phyloP scores from a whole-genome alignment of 2,797 vertebrate genomes.

The Lophius americanus region DNA sequence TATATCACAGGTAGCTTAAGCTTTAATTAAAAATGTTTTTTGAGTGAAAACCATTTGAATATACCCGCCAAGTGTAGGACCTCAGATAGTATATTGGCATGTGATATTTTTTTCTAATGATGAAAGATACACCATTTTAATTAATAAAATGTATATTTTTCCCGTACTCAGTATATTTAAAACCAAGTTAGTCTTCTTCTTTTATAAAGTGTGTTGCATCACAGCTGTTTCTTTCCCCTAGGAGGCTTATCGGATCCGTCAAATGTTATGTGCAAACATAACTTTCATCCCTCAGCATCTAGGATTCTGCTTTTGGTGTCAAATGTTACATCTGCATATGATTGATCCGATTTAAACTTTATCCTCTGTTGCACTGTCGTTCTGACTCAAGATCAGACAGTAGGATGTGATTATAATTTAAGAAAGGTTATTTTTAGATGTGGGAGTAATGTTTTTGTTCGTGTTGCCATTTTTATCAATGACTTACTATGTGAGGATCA shows the following conservation, averaged over 20 bases:
- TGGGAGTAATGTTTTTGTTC: slow-evolving; percentile 29
- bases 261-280: slow-evolving; percentile 81
- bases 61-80: not conserved
- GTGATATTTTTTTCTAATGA: not conserved
- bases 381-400: slow-evolving; percentile 71
- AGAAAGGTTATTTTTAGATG: slow-evolving; percentile 63
- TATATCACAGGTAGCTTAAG: not conserved
- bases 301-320: slow-evolving; percentile 77
- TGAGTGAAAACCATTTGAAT: not conserved
- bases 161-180: slow-evolving; percentile 27
- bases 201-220: slow-evolving; percentile 46
- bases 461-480: slow-evolving; percentile 40
- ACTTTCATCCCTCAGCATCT: slow-evolving; percentile 78
- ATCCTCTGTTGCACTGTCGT: slow-evolving; percentile 64
- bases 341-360: slow-evolving; percentile 82
- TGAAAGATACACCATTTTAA: not conserved
- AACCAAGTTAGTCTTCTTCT: slow-evolving; percentile 6
- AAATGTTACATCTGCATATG: slow-evolving; percentile 88
- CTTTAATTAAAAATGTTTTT: not conserved
- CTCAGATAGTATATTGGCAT: not conserved
- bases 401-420: slow-evolving; percentile 47
- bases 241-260: slow-evolving; percentile 55
- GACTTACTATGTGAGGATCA: slow-evolving; percentile 33
- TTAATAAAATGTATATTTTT: slow-evolving; percentile 21
- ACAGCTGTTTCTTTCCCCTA: slow-evolving; percentile 30